These are phyloP conservation scores for Grallaria varia DNA, from an alignment of 2,113 vertebrate species.

Conservation along the genomic window DNA sequence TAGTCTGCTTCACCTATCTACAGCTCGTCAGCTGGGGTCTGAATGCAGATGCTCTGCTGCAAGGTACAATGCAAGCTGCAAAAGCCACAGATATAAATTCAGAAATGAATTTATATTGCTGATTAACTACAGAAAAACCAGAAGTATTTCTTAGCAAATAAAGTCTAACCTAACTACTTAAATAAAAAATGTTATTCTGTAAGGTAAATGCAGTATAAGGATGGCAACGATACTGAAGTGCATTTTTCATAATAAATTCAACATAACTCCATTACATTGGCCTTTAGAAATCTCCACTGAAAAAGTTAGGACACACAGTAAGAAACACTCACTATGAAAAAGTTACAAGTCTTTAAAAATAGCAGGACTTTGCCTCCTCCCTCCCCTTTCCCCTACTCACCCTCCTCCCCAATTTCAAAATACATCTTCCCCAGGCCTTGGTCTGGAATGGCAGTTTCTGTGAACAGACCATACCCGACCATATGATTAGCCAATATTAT, in stretches of 20 bases:
- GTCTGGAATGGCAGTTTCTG: neutral
- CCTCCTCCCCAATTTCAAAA: slow-evolving; percentile 45
- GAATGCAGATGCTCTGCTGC: neutral
- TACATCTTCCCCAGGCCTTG: slow-evolving; percentile 17
- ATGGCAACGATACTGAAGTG: neutral
- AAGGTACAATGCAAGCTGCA: neutral
- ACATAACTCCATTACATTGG: neutral
- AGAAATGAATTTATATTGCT: neutral
- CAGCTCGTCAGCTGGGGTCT: neutral
- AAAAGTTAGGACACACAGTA: neutral
- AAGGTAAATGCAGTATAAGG: accelerated
- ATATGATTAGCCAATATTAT: neutral
- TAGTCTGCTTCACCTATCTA: neutral
- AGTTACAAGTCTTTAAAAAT: neutral
- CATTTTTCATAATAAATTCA: neutral
- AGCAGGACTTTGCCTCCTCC: neutral
- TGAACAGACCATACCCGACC: neutral
- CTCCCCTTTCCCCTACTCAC: neutral
- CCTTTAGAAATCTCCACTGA: neutral
- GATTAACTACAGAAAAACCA: neutral
- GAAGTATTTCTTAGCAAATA: neutral
- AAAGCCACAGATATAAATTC: neutral
- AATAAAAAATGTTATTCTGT: neutral
- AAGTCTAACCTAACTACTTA: neutral
- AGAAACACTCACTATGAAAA: neutral